A percentile compares a stretch with the other conserved stretches of the same genome.
Conservation (phyloP, 2,113 vertebrate species). For the Isichthys henryi region DNA sequence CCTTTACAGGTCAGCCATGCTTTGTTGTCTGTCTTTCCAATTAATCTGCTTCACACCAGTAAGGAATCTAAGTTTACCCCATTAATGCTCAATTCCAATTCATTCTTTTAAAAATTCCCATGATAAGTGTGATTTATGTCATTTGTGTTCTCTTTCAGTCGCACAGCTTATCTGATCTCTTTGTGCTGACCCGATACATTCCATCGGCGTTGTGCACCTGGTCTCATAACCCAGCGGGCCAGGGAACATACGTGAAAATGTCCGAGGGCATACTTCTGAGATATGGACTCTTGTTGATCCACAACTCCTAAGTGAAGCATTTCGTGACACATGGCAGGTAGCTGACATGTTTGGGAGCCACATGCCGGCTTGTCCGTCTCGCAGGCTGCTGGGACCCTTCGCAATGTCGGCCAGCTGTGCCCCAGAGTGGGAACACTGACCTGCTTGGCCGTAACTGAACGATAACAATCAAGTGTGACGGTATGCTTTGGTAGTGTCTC, state of each 20-base stretch:
- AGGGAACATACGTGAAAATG: neutral
- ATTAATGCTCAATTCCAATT: neutral
- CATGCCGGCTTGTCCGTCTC: neutral
- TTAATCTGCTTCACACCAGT: neutral
- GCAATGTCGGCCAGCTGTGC: neutral
- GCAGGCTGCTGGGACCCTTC: neutral
- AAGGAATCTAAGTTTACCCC: neutral
- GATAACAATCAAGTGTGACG: neutral
- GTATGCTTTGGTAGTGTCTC: neutral
- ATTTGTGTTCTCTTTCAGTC: neutral
- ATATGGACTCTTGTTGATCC: slow-evolving; percentile 9
- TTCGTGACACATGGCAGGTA: neutral
- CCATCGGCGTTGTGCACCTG: neutral
- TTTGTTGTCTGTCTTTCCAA: neutral
- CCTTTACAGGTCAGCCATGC: neutral
- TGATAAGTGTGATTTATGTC: neutral
- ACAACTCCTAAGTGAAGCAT: neutral
- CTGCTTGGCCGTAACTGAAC: neutral
- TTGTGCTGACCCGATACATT: slow-evolving; percentile 9
- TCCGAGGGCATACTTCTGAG: neutral
- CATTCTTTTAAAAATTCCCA: neutral
- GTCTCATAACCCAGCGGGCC: neutral
- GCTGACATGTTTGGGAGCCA: slow-evolving; percentile 6
- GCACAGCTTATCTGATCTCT: neutral
- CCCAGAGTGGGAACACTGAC: neutral